Base-by-base conservation (phyloP, 2,797 vertebrate species). In the Orientallactaga sibirica region DNA sequence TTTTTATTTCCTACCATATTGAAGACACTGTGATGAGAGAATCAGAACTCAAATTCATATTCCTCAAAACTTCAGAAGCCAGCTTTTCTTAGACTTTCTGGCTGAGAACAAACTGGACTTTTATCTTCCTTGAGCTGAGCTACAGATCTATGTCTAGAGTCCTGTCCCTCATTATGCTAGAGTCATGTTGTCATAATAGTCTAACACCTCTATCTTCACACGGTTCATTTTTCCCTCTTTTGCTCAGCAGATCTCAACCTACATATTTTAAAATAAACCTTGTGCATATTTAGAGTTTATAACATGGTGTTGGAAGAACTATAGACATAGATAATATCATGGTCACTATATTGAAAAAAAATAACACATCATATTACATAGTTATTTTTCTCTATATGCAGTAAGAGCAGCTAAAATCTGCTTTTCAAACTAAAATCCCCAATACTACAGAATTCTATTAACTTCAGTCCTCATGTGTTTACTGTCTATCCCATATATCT, bases 81-180 rank as follows among this genome's bases (percentile, higher is more conserved):
- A 55, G n/a, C 3, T 94, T 95, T 91, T 81, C 14, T 86, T 64
- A 90, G 52, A 64, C 62, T 58, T 74, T 55, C 52, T 68, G 11
- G 7, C 7, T 82, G 27, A 41, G 33, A 80, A 3, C 18, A 74
- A 80, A 76, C 16, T 67, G 14, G 12, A 78, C 22, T 92, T 78
- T 70, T 9, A 75, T 73, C 67, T 93, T 70, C 7, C 18, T 27
- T 25, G 33, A 79, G 37, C 66, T 33, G 66, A 37, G 25, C 16
- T 41, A 68, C 3, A 41, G 16, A 80, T 77, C 15, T 62, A 5
- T 43, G 43, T 70, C 12, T 37, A 83, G 10, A 76, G 68, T 62
- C 7, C 16, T 61, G 19, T 14, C 68, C 14, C 52, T 33, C 25
- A 62, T 82, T 74, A 80, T 24, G n/a, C 29, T 62, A 74, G 73